Base-by-base conservation (phyloP, 1,140 invertebrate genomes). In the Halesus radiatus region DNA sequence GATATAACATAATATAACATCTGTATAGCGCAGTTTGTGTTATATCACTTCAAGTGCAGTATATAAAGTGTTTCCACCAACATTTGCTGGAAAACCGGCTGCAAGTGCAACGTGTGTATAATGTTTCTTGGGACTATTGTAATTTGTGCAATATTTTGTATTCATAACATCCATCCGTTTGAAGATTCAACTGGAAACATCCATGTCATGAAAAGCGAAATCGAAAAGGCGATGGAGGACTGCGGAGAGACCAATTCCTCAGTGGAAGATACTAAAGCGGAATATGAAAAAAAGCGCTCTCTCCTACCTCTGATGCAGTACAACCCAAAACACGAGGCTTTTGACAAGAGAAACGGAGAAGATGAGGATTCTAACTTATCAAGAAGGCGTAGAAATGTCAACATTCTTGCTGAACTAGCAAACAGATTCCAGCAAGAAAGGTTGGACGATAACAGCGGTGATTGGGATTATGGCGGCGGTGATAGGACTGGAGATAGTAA, bases 161-260 rank as follows among this genome's bases (percentile, higher is more conserved):
- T 20, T 60, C 56, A 60, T 22, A 13, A 23, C 56, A 50, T 23
- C n/a, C 8, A 50, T 72, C 20, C 23, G 3, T 72, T 45, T 56
- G 64, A 64, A n/a, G 76, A 79, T 15, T 72, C 77, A 7, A 58
- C 15, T 0, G 76, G 58, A 16, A 83, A 83, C 32, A 76, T 80
- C 0, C 53, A 81, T 58, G 13, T 83, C 0, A 29, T 83, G 68
- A 79, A 81, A 74, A 72, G 77, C 20, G 80, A 83, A 68, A 81
- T 83, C 1, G 73, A 74, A 8, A 79, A 75, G 45, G 82, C 82
- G 5, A 60, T 83, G 74, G 54, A 77, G 64, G 76, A 78, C n/a
- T 83, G 82, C 62, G 80, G 66, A 0, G 79, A 83, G 20, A 62
- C 53, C 0, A 80, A 76, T 32, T 62, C 72, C 15, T 20, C 45